Conservation (phyloP, 1,140 invertebrate species). For the Pygmarrhopalites habei region DNA sequence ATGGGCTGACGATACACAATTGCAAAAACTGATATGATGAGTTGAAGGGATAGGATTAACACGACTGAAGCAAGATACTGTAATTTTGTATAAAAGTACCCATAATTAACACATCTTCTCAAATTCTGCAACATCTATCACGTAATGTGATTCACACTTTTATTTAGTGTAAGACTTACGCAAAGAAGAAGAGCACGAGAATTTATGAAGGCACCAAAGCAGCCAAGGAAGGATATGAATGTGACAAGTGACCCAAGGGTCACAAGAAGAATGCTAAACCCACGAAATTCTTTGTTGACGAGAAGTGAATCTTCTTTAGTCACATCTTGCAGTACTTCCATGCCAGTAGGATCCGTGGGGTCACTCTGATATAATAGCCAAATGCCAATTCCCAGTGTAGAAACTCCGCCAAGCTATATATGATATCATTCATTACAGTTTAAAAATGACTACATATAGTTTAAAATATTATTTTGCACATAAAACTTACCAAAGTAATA, state of each 20-base stretch:
- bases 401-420: conserved; percentile 65
- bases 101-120: too few relatives aligned
- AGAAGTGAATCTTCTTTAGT: too few relatives aligned
- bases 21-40: conserved; percentile 64
- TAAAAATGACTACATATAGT: too few relatives aligned
- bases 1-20: conserved; percentile 68
- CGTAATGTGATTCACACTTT: too few relatives aligned
- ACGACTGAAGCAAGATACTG: conserved; percentile 80
- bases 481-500: conserved; percentile 25
- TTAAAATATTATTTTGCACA: too few relatives aligned
- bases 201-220: conserved; percentile 31
- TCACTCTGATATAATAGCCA: conserved; percentile 51
- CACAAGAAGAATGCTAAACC: conserved; percentile 28
- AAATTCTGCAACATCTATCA: too few relatives aligned
- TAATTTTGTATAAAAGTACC: too few relatives aligned
- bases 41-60: conserved; percentile 68
- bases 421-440: too few relatives aligned
- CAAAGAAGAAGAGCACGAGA: conserved; percentile 30
- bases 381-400: conserved; percentile 63
- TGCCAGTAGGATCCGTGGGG: not conserved
- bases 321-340: conserved; percentile 12
- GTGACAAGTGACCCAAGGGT: conserved; percentile 25
- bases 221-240: conserved; percentile 36
- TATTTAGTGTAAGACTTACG: too few relatives aligned
- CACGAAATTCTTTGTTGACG: conserved; percentile 9